These are phyloP conservation scores for Cephalotes varians DNA, from an alignment of 2,888 invertebrate genomes.

Conservation along the genomic window DNA sequence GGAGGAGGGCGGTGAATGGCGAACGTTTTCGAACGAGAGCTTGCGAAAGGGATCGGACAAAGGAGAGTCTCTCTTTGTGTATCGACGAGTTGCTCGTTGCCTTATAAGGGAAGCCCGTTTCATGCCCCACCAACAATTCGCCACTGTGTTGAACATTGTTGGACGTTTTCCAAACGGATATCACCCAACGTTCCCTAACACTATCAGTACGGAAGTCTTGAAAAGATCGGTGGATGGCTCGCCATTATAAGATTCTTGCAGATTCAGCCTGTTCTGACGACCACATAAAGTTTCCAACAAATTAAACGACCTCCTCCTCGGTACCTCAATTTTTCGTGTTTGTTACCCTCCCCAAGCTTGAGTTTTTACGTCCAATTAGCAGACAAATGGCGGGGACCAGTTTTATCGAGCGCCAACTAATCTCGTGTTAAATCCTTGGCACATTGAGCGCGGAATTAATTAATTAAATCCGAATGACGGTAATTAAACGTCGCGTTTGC, in stretches of 20 bases:
- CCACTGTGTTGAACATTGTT: slow-evolving; percentile 63
- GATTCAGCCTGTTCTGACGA: slow-evolving; percentile 8
- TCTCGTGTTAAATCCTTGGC: slow-evolving; percentile 13
- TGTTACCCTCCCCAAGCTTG: not conserved
- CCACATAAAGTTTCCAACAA: slow-evolving; percentile 47
- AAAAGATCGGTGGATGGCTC: not conserved
- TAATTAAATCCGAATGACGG: slow-evolving; percentile 47
- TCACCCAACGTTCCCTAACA: slow-evolving; percentile 51
- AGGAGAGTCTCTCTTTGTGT: slow-evolving; percentile 38
- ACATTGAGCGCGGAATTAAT: slow-evolving; percentile 31
- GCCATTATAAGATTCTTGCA: slow-evolving; percentile 57
- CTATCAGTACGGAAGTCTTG: slow-evolving; percentile 31
- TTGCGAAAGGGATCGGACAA: slow-evolving; percentile 28
- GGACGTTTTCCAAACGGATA: slow-evolving; percentile 69
- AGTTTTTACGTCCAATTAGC: slow-evolving; percentile 58
- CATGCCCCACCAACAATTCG: slow-evolving; percentile 52
- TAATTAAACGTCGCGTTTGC: slow-evolving; percentile 26
- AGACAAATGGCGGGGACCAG: not conserved
- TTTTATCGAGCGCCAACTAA: slow-evolving; percentile 24
- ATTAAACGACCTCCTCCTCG: slow-evolving; percentile 47
- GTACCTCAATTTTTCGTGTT: not conserved
- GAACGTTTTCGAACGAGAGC: slow-evolving; percentile 17
- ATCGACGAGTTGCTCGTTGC: slow-evolving; percentile 42
- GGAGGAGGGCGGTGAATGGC: not conserved
- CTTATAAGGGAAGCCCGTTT: slow-evolving; percentile 30